A percentile compares a stretch with the other conserved stretches of the same genome.
These are phyloP conservation scores for Silurus meridionalis DNA, from an alignment of 2,113 vertebrate species.

Conservation along the genomic window DNA sequence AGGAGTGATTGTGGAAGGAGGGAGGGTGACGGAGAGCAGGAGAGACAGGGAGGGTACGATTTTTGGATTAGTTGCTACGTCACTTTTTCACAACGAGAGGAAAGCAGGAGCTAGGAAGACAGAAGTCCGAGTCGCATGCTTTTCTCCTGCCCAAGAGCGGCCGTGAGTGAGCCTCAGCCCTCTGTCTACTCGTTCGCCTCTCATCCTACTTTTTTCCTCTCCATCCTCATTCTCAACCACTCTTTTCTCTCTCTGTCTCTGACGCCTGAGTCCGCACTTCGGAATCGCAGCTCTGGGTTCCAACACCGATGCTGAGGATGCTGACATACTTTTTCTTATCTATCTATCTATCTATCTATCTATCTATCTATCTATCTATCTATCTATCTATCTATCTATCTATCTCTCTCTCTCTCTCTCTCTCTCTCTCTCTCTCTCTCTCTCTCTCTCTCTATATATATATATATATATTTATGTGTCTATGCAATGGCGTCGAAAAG, in stretches of 20 bases:
- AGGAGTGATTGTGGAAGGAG: constrained; percentile 48
- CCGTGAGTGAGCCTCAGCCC: constrained; percentile 63
- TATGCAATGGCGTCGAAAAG: constrained; percentile 48
- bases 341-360: constrained; percentile 44
- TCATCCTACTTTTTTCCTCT: constrained; percentile 56
- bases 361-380: neutral
- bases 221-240: constrained; percentile 57
- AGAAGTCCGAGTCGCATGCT: constrained; percentile 69
- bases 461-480: neutral
- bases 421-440: constrained; percentile 43
- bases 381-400: no score
- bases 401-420: neutral
- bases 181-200: constrained; percentile 45
- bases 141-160: constrained; percentile 66
- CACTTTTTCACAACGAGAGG: constrained; percentile 79
- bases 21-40: constrained; percentile 45
- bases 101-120: constrained; percentile 74
- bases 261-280: constrained; percentile 55
- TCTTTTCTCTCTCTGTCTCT: constrained; percentile 62
- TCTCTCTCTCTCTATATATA: constrained; percentile 17
- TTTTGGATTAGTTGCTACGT: constrained; percentile 81
- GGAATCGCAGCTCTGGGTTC: constrained; percentile 65
- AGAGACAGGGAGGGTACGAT: constrained; percentile 49
- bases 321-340: constrained; percentile 66
- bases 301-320: constrained; percentile 80